These are phyloP conservation scores for Tipula lateralis DNA, from an alignment of 2,888 invertebrate species.

Conservation along the genomic window DNA sequence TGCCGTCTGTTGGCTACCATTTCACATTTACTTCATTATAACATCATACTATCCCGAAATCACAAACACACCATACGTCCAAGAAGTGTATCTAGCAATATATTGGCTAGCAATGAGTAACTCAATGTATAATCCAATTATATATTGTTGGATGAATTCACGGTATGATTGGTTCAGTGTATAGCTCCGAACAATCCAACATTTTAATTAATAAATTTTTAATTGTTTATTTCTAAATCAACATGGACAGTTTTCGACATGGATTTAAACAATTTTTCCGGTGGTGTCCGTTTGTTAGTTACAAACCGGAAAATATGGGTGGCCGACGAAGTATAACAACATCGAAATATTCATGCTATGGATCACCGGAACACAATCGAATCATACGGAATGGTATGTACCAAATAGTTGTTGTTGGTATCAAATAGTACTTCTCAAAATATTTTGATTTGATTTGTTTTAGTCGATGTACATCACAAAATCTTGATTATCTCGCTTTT, in stretches of 20 bases:
- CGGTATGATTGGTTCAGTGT: constrained; percentile 60
- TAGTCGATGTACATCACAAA: neutral
- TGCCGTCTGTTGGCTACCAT: constrained; percentile 93
- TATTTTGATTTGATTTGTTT: neutral
- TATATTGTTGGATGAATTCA: constrained; percentile 97
- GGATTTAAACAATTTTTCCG: constrained; percentile 91
- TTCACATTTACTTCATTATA: constrained; percentile 88
- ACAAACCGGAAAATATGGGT: constrained; percentile 61
- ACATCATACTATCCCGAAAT: constrained; percentile 76
- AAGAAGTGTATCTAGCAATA: constrained; percentile 83
- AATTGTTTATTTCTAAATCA: neutral
- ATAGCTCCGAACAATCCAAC: neutral
- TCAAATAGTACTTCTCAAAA: no score
- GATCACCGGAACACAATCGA: constrained; percentile 68
- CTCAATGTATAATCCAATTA: constrained; percentile 96
- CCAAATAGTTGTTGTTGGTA: neutral
- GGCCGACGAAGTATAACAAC: constrained; percentile 70
- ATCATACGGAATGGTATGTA: constrained; percentile 63
- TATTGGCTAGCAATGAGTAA: constrained; percentile 99
- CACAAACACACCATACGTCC: constrained; percentile 70
- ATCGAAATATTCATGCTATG: constrained; percentile 70
- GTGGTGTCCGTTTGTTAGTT: constrained; percentile 74
- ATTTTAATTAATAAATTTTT: neutral
- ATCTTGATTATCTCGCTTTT: neutral
- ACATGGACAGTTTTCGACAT: constrained; percentile 71